phyloP scores from a whole-genome alignment of 2,888 invertebrate species.

The Hybos culiciformis region DNA sequence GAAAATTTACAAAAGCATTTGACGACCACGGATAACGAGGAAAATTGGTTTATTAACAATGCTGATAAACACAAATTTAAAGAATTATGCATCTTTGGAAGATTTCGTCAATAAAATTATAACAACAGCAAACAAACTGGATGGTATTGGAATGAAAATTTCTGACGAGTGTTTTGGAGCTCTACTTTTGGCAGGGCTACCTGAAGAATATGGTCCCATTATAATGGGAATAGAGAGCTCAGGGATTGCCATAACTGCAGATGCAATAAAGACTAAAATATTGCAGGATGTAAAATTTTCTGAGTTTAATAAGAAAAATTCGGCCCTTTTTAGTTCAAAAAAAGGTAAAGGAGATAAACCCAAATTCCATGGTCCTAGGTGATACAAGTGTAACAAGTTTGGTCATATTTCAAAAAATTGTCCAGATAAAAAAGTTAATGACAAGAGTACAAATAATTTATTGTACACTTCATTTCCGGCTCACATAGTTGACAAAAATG shows the following conservation, averaged over 20 bases:
- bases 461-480: no score
- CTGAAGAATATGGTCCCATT: conserved; percentile 21
- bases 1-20: no score
- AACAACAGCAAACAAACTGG: conserved; percentile 20
- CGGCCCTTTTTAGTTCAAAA: no score
- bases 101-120: conserved; percentile 21
- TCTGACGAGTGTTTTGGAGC: conserved; percentile 20
- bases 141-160: conserved; percentile 15
- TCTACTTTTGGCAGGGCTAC: conserved; percentile 22
- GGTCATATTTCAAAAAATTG: no score
- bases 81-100: conserved; percentile 17
- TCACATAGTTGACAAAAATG: no score
- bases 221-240: conserved; percentile 17
- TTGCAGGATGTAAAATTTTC: conserved; percentile 18
- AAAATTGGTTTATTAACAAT: conserved; percentile 19
- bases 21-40: conserved; percentile 21
- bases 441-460: no score
- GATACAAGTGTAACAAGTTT: no score
- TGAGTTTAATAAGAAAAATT: no score
- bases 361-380: no score
- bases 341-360: no score
- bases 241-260: conserved; percentile 17
- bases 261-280: conserved; percentile 21
- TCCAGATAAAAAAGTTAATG: no score
- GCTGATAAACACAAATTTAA: conserved; percentile 13